Evolutionary conservation across 1,140 invertebrate species (phyloP).

Genomic region (Probaryconus sp.): DNA sequence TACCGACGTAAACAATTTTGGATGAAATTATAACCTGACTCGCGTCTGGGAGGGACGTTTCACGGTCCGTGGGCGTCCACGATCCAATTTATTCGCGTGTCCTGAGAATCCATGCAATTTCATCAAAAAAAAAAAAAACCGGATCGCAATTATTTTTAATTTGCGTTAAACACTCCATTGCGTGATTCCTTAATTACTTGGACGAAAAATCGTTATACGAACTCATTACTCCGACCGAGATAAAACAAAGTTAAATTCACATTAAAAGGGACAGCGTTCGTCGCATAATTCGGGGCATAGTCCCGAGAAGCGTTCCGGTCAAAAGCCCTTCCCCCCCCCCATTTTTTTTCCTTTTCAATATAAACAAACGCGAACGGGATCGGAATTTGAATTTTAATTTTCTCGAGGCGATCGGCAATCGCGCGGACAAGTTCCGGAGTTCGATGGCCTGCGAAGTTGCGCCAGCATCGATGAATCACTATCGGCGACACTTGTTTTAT

Average conservation of each 20-base stretch:
- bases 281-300: conserved; percentile 25
- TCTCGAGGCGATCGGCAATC: not conserved
- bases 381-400: conserved; percentile 10
- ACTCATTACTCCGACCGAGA: no score
- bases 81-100: conserved; percentile 39
- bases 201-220: conserved; percentile 2
- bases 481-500: conserved; percentile 59
- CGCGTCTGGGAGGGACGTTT: conserved; percentile 3
- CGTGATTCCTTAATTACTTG: conserved; percentile 17
- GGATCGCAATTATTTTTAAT: conserved; percentile 42
- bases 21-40: conserved; percentile 39
- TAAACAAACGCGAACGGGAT: no score
- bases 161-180: conserved; percentile 22
- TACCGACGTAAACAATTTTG: conserved; percentile 20
- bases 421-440: conserved; percentile 51
- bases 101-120: conserved; percentile 35
- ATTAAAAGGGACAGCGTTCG: conserved; percentile 19
- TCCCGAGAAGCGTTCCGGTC: no score
- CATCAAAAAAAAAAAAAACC: conserved; percentile 42
- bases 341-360: no score
- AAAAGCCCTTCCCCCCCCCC: no score
- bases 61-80: conserved; percentile 22
- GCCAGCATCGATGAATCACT: conserved; percentile 52
- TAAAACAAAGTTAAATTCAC: conserved; percentile 21
- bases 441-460: conserved; percentile 50